Evolutionary conservation across 2,797 vertebrate species (phyloP), one percentile per base, ranked within the genome.

Genomic region (Toxotes lorentzi): DNA sequence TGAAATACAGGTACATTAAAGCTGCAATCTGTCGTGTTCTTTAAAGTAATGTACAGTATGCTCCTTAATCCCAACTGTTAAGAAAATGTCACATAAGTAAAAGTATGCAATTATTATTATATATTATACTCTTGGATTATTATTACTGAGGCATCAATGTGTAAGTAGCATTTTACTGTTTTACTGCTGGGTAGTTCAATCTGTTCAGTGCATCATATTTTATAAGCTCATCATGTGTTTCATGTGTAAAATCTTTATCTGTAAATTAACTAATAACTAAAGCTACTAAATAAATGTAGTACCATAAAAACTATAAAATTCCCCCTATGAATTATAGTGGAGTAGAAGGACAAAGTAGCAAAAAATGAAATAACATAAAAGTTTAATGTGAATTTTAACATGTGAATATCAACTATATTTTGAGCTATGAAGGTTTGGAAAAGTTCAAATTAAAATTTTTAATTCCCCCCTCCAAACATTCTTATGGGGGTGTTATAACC

Each of bases 1-100:
- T 72, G 2, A 73, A 65, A 43, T 62, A 45, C 10, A 70, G 9
- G n/a, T 67, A 32, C 32, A 41, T 65, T 41, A 40, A 71, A 67
- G 53, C 6, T 72, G 17, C n/a, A 40, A 34, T 71, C 21, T 64
- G 10, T n/a, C 17, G 21, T 34, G 27, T 56, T 43, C 65, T 14
- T 21, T 0, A 14, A 41, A 24, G 3, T 53, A 9, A 30, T 19
- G 47, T 21, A 41, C 8, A 23, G 11, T 35, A 34, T 73, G 24
- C 34, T 21, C 7, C 51, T 27, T 38, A 19, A 48, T 35, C 11
- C 4, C 21, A 56, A 35, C 35, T 59, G 45, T 51, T 63, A 59
- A 47, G 56, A 63, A 72, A 68, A 65, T 9, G 23, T 47, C 19
- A 45, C 35, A 38, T 3, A 32, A 23, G 17, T n/a, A 21, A 24